These are phyloP conservation scores for Lampris megalopsis DNA, from an alignment of 2,113 vertebrate species.

Conservation along the genomic window DNA sequence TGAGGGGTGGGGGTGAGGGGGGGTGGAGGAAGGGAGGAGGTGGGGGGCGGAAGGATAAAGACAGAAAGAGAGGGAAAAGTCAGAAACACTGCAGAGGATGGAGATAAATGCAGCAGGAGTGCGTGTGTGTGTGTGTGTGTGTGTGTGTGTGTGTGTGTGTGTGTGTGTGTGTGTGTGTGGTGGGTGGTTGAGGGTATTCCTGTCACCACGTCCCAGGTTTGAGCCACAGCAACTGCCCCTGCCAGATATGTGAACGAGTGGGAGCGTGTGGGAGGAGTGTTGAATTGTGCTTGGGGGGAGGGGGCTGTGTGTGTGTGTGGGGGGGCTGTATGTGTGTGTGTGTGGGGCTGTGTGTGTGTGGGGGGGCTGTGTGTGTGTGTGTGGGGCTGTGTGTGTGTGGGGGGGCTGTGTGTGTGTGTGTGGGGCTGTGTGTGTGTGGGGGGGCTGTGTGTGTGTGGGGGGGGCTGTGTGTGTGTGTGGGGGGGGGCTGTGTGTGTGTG, in stretches of 20 bases:
- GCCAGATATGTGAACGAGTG: slow-evolving; percentile 36
- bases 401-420: too few relatives aligned
- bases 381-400: too few relatives aligned
- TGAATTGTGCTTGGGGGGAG: neutral
- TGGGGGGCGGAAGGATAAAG: neutral
- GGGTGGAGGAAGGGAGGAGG: neutral
- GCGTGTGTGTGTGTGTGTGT: slow-evolving; percentile 4
- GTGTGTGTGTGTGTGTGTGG: neutral
- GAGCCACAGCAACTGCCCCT: slow-evolving; percentile 50
- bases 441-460: too few relatives aligned
- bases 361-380: too few relatives aligned
- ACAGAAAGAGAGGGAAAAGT: neutral
- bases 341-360: too few relatives aligned
- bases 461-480: too few relatives aligned
- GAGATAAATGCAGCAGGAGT: neutral
- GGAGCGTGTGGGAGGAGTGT: slow-evolving; percentile 45
- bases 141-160: slow-evolving; percentile 10
- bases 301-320: too few relatives aligned
- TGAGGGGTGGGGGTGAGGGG: neutral
- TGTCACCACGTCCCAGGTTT: slow-evolving; percentile 25
- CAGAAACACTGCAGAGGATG: neutral
- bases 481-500: too few relatives aligned
- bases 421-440: too few relatives aligned
- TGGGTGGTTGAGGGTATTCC: slow-evolving; percentile 29
- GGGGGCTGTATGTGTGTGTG: too few relatives aligned